Percentiles rank a stretch among this genome's conserved stretches.
These are phyloP conservation scores for Amniataba percoides DNA, from an alignment of 2,797 vertebrate genomes.

Conservation along the genomic window DNA sequence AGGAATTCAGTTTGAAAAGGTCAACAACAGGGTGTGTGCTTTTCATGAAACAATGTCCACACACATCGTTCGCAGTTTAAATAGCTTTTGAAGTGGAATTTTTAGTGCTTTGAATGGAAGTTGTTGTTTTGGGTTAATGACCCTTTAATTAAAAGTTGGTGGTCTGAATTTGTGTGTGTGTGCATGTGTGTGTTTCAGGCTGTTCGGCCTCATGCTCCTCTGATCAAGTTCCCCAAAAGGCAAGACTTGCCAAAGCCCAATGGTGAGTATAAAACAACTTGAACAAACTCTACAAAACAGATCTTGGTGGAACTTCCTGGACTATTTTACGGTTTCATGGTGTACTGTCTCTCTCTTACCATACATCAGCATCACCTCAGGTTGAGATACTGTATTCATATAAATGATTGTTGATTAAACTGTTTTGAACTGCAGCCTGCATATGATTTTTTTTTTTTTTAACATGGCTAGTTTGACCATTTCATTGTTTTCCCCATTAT, in stretches of 20 bases:
- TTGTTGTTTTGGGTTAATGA: background rate
- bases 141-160: background rate
- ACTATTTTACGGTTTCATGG: background rate
- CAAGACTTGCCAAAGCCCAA: slow-evolving; percentile 71
- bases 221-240: slow-evolving; percentile 87
- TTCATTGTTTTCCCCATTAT: background rate
- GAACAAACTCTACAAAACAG: background rate
- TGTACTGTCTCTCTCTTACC: background rate
- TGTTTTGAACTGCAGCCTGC: background rate
- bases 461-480: too few species aligned
- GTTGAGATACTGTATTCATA: background rate
- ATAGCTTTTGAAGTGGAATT: background rate
- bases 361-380: background rate
- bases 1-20: too few species aligned
- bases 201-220: slow-evolving; percentile 82
- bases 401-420: too few species aligned
- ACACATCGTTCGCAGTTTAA: too few species aligned
- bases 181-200: slow-evolving; percentile 66
- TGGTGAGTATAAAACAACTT: slow-evolving; percentile 71
- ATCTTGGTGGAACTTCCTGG: background rate
- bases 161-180: slow-evolving; percentile 3
- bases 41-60: too few species aligned
- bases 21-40: too few species aligned
- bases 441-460: background rate
- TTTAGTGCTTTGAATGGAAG: background rate